Evolutionary conservation across 2,113 vertebrate genomes (phyloP), one percentile per base, ranked within the genome.

Genomic region (Aleadryas rufinucha): DNA sequence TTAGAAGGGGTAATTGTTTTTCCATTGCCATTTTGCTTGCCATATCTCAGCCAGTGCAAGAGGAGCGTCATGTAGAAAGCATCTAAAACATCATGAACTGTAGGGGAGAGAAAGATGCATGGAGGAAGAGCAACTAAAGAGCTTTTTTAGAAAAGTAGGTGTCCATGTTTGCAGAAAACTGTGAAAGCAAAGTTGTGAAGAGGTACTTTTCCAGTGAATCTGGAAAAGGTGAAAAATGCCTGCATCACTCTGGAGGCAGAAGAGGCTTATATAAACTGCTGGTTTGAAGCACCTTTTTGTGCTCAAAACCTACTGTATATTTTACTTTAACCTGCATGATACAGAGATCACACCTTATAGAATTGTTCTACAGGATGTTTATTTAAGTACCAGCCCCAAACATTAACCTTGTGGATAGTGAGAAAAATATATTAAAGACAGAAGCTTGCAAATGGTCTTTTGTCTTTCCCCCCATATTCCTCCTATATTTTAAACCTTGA

Each of bases 401-500:
- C 7, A 57, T 45, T 72, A 83, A n/a, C 4, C 10, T n/a, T 42
- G 4, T 42, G 42, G 54, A 19, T 74, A 54, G 27, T 53, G 14
- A 66, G 26, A 86, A 86, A 84, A 16, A 20, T 22, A 14, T 17
- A 26, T 49, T 45, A 59, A 26, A 66, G 18, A 39, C 2, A 77
- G 39, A 60, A 54, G 6, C 26, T 75, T 83, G 22, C 7, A 59
- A 90, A 33, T 63, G 18, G 17, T 27, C 35, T 47, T 20, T 28
- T 10, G 3, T 26, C 11, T 60, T 39, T 37, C 3, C 4, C 5
- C 1, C 5, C 6, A 6, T 28, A 60, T 57, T 68, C 8, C 5
- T 76, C 8, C 23, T 61, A 3, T 33, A 4, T 44, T 92, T 80
- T 64, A 79, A 90, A 83, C 15, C 9, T 61, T 61, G n/a, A 61